A percentile compares a stretch with the other conserved stretches of the same genome.
These are phyloP conservation scores for Brachyrhaphis roseni DNA, from an alignment of 2,797 vertebrate species.

Conservation along the genomic window DNA sequence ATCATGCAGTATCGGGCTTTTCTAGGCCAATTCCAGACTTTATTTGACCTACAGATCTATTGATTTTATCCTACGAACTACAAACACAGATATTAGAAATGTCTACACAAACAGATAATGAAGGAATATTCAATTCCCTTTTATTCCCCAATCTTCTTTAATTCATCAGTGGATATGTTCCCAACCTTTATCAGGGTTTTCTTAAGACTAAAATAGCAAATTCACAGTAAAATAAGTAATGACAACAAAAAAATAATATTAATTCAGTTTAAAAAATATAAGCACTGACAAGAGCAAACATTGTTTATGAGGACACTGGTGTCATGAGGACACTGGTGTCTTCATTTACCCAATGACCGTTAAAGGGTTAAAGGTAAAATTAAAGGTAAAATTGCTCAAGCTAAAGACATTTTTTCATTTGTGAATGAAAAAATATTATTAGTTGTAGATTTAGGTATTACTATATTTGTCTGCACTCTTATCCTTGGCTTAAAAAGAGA, in stretches of 20 bases:
- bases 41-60: neutral
- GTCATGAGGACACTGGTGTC: too few relatives aligned
- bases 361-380: neutral
- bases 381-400: too few relatives aligned
- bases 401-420: too few relatives aligned
- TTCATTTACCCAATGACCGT: too few relatives aligned
- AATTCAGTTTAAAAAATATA: neutral
- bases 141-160: neutral
- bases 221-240: neutral
- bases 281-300: neutral
- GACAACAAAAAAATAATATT: neutral
- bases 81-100: neutral
- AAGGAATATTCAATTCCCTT: neutral
- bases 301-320: too few relatives aligned
- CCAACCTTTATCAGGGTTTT: neutral
- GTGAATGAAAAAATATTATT: neutral
- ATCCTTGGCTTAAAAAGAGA: neutral
- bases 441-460: neutral
- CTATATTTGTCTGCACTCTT: neutral
- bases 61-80: neutral
- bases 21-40: neutral
- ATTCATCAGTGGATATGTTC: neutral
- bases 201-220: neutral
- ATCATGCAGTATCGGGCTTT: neutral
- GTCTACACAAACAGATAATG: neutral